Base-by-base conservation (phyloP, 2,888 invertebrate species). In the Lissonota sp. region DNA sequence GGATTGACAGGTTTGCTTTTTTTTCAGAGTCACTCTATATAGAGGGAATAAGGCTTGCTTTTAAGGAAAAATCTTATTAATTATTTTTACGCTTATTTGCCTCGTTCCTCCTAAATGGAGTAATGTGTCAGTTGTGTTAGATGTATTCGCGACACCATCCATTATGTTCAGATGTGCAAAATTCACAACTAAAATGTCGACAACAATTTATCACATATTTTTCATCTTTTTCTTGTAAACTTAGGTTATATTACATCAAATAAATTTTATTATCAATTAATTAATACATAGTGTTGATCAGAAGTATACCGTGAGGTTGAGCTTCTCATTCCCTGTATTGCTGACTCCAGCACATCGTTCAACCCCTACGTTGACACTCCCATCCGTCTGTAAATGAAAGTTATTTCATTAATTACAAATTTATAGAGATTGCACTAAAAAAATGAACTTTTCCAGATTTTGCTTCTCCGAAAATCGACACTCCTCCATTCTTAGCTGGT, bases 291-390 rank as follows among this genome's bases (percentile, higher is more conserved):
- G 63, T 12, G 39, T 39, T 37, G 42, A 26, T 91, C 92, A 95
- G 92, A 96, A 95, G 93, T 95, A 96, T n/a, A 96, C 95, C 79
- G 96, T 95, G 88, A 95, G 94, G 92, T 95, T 95, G 91, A 95
- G 94, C 91, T 95, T 94, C 84, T 95, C 95, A 75, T 93, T 93
- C 88, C 92, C 85, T 85, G 89, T 72, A 82, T 88, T 89, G 74
- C 86, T 89, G 72, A 85, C 87, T 66, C 87, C 87, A 62, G 89
- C 88, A 83, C 93, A 93, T 39, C 93, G 91, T 86, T 93, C 93
- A 70, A 93, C 92, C 12, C 93, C 88, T 76, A 93, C 93, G 83
- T 94, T 93, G 42, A 93, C 92, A 86, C 93, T 93, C 79, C 93
- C 94, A 71, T 93, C 93, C 86, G 93, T 94, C 94, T 94, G 80